These are phyloP conservation scores for Dorcus parallelipipedus DNA, from an alignment of 2,888 invertebrate genomes.

Conservation along the genomic window DNA sequence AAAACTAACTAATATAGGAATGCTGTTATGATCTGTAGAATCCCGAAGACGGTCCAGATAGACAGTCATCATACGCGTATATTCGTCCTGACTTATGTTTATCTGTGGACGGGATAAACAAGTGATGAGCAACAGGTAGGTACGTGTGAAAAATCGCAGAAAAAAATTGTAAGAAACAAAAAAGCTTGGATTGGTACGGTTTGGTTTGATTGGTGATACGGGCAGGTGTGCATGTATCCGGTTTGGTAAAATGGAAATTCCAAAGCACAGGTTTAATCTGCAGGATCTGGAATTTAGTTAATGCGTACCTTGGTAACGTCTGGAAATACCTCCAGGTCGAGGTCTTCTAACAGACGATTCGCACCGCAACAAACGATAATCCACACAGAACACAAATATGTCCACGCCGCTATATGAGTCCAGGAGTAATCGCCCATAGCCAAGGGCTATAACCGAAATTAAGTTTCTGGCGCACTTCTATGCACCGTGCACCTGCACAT, in stretches of 20 bases:
- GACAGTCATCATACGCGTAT: constrained; percentile 58
- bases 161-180: neutral
- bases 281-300: constrained; percentile 22
- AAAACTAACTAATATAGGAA: constrained; percentile 42
- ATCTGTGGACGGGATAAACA: constrained; percentile 51
- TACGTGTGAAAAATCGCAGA: neutral
- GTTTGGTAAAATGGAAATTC: constrained; percentile 33
- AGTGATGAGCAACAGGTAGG: constrained; percentile 30
- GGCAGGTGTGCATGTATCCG: constrained; percentile 20
- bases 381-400: constrained; percentile 38
- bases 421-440: constrained; percentile 43
- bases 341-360: constrained; percentile 38
- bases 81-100: constrained; percentile 64
- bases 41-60: constrained; percentile 52
- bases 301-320: constrained; percentile 42
- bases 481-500: constrained; percentile 33
- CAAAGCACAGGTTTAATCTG: constrained; percentile 32
- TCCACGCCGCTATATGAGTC: constrained; percentile 41
- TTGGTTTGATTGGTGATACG: neutral
- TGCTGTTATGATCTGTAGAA: constrained; percentile 34
- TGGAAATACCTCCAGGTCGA: constrained; percentile 40
- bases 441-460: constrained; percentile 40
- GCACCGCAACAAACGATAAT: constrained; percentile 28
- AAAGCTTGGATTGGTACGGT: neutral
- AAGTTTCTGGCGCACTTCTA: constrained; percentile 30